Percentiles rank a stretch among this genome's conserved stretches.
phyloP scores from a whole-genome alignment of 2,113 vertebrate genomes.

The Alaudala cheleensis region DNA sequence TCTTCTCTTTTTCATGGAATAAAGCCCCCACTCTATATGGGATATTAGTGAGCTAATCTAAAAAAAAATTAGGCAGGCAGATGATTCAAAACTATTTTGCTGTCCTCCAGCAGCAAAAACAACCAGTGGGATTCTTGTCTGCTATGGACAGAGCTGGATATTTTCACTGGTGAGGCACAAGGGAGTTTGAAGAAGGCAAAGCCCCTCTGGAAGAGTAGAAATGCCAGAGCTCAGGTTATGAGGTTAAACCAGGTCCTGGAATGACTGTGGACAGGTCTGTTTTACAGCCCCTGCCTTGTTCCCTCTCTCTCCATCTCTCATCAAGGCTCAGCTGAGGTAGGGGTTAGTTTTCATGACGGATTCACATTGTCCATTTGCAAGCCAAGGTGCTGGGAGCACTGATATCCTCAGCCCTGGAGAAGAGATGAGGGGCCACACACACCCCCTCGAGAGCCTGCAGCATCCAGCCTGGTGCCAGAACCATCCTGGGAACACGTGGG shows the following conservation, averaged over 20 bases:
- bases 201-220: background rate
- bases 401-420: background rate
- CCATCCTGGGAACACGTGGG: background rate
- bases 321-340: background rate
- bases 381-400: background rate
- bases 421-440: background rate
- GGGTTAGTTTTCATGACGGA: background rate
- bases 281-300: background rate
- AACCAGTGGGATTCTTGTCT: background rate
- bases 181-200: background rate
- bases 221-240: background rate
- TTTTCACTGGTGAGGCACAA: background rate
- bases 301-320: background rate
- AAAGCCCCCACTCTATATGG: accelerated
- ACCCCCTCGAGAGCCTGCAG: background rate
- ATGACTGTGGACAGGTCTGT: background rate
- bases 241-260: background rate
- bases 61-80: background rate
- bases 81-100: background rate
- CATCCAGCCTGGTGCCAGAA: background rate
- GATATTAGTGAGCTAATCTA: background rate
- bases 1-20: background rate
- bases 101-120: background rate
- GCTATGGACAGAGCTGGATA: background rate
- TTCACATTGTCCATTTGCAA: background rate